phyloP scores from a whole-genome alignment of 2,888 invertebrate genomes.

The Lycaena phlaeas region DNA sequence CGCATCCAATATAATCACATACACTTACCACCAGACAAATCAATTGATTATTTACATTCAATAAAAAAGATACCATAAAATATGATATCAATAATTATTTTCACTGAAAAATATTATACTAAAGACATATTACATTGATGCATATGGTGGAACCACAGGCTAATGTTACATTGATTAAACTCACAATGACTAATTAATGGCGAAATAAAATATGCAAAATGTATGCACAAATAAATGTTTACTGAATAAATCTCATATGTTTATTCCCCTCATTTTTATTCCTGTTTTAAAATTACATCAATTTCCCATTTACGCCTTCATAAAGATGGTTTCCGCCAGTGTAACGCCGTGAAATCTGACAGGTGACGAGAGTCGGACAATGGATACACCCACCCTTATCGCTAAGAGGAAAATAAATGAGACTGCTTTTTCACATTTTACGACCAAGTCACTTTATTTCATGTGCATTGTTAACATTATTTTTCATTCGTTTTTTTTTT shows the following conservation, averaged over 20 bases:
- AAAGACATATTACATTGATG: too few relatives aligned
- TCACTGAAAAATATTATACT: too few relatives aligned
- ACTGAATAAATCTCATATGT: too few relatives aligned
- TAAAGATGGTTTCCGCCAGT: slow-evolving; percentile 31
- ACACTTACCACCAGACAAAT: too few relatives aligned
- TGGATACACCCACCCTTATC: slow-evolving; percentile 51
- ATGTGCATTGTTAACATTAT: not conserved
- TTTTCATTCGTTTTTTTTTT: too few relatives aligned
- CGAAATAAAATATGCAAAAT: not conserved
- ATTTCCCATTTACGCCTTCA: slow-evolving; percentile 20
- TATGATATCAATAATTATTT: too few relatives aligned
- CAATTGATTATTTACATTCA: too few relatives aligned
- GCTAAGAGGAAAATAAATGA: slow-evolving; percentile 56
- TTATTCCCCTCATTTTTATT: slow-evolving; percentile 9
- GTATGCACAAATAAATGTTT: too few relatives aligned
- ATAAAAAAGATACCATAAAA: too few relatives aligned
- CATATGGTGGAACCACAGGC: too few relatives aligned
- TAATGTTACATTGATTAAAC: not conserved
- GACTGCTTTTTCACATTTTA: slow-evolving; percentile 48
- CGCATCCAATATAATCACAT: too few relatives aligned
- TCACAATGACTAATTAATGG: too few relatives aligned
- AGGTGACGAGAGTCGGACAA: slow-evolving; percentile 44
- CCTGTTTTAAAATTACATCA: slow-evolving; percentile 17
- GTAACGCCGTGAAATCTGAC: slow-evolving; percentile 47
- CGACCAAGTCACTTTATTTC: slow-evolving; percentile 36